These are phyloP conservation scores for Pedionomus torquatus DNA, from an alignment of 2,113 vertebrate genomes.

Conservation along the genomic window DNA sequence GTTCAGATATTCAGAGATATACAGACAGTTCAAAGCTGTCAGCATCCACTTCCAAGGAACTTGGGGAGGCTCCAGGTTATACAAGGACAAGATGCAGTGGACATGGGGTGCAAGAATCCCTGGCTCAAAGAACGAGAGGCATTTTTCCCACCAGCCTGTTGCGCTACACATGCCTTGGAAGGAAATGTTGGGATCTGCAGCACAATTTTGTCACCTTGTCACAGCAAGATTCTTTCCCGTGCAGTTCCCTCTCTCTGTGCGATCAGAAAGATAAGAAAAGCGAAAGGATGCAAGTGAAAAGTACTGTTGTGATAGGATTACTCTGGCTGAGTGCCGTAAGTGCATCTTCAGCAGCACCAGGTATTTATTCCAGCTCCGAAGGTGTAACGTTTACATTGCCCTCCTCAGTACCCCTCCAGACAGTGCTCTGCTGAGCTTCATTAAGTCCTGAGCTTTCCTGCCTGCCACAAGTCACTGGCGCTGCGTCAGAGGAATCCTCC, in stretches of 20 bases:
- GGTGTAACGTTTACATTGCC: not conserved
- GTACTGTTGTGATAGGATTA: not conserved
- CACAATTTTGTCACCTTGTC: not conserved
- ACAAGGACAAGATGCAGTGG: not conserved
- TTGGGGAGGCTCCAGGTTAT: not conserved
- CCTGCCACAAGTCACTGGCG: not conserved
- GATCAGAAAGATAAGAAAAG: not conserved
- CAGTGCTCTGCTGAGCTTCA: not conserved
- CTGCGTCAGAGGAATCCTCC: not conserved
- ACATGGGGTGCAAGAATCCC: not conserved
- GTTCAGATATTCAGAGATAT: too few relatives aligned
- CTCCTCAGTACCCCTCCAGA: not conserved
- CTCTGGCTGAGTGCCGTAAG: not conserved
- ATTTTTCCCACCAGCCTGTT: not conserved
- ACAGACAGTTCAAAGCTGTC: not conserved
- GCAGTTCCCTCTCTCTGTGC: not conserved
- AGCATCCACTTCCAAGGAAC: not conserved
- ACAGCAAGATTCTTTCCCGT: not conserved
- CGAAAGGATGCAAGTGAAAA: not conserved
- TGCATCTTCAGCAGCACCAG: not conserved
- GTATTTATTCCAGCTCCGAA: not conserved
- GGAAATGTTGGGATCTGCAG: not conserved
- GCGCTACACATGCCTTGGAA: not conserved
- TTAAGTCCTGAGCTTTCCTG: not conserved
- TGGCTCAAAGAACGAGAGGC: not conserved